Conservation (phyloP, 1,140 invertebrate species). For the Bactericera cockerelli region DNA sequence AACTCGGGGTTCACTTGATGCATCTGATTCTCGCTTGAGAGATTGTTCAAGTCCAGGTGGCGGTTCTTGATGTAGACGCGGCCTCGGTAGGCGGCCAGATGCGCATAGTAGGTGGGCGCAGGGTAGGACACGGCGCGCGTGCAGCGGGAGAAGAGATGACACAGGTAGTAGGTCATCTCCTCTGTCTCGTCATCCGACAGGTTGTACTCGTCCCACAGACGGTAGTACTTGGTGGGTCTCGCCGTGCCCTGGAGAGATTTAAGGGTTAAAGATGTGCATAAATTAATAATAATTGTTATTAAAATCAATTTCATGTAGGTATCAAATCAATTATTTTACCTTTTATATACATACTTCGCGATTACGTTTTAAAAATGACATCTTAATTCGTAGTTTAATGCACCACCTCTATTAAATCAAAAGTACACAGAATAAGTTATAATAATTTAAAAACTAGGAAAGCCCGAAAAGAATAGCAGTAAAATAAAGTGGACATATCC, state of each 20-base stretch:
- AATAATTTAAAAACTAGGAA: too few relatives aligned
- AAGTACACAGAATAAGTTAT: too few relatives aligned
- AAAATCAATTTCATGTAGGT: not conserved
- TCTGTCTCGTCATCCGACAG: constrained; percentile 64
- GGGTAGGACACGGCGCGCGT: constrained; percentile 79
- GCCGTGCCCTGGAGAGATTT: too few relatives aligned
- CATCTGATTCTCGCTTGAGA: constrained; percentile 7
- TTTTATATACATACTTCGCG: not conserved
- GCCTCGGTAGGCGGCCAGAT: constrained; percentile 72
- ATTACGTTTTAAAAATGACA: too few relatives aligned
- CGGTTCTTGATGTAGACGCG: constrained; percentile 38
- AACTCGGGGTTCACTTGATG: not conserved
- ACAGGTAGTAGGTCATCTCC: constrained; percentile 67
- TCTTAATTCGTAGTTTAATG: not conserved
- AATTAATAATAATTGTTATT: too few relatives aligned
- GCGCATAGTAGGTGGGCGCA: constrained; percentile 85
- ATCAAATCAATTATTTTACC: not conserved
- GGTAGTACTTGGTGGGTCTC: constrained; percentile 74
- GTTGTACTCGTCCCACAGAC: constrained; percentile 62
- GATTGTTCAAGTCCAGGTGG: constrained; percentile 29
- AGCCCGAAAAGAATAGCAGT: too few relatives aligned
- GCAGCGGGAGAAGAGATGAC: constrained; percentile 77
- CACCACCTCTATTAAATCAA: too few relatives aligned
- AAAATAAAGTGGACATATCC: too few relatives aligned
- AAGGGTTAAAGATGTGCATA: constrained; percentile 35